A percentile compares a stretch with the other conserved stretches of the same genome.
These are phyloP conservation scores for Knipowitschia caucasica DNA, from an alignment of 2,797 vertebrate species.

Conservation along the genomic window DNA sequence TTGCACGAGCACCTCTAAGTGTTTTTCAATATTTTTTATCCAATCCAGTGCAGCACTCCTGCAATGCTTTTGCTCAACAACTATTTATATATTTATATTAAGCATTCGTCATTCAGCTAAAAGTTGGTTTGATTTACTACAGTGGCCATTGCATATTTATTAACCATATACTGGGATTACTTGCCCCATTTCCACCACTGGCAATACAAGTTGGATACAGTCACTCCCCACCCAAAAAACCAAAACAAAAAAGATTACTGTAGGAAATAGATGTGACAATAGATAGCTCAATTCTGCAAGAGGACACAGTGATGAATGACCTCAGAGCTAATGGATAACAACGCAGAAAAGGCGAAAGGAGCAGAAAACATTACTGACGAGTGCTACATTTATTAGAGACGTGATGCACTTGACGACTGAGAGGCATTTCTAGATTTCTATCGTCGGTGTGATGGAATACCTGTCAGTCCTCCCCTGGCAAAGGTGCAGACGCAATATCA, in stretches of 20 bases:
- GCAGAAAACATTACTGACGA: conserved; percentile 53
- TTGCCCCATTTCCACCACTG: too few species aligned
- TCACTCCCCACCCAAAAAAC: background rate
- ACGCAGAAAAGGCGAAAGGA: conserved; percentile 23
- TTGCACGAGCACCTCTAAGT: too few species aligned
- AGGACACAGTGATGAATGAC: conserved; percentile 45
- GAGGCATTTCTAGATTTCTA: conserved; percentile 48
- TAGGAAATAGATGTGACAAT: conserved; percentile 26
- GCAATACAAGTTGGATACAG: too few species aligned
- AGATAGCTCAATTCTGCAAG: conserved; percentile 22
- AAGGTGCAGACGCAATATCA: conserved; percentile 16
- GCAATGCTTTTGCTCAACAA: too few species aligned
- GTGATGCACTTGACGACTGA: conserved; percentile 43
- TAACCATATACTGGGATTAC: too few species aligned
- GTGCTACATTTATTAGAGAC: conserved; percentile 54
- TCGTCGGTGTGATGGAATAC: conserved; percentile 52
- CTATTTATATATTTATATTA: too few species aligned
- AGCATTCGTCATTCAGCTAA: too few species aligned
- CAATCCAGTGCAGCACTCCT: too few species aligned
- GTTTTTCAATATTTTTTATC: too few species aligned
- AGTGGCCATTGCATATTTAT: too few species aligned
- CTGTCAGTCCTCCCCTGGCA: conserved; percentile 37
- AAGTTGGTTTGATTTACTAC: too few species aligned
- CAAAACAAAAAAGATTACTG: conserved; percentile 7
- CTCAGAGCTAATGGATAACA: conserved; percentile 33